A percentile compares a stretch with the other conserved stretches of the same genome.
phyloP scores from a whole-genome alignment of 2,888 invertebrate species.

The Tinea pellionella region DNA sequence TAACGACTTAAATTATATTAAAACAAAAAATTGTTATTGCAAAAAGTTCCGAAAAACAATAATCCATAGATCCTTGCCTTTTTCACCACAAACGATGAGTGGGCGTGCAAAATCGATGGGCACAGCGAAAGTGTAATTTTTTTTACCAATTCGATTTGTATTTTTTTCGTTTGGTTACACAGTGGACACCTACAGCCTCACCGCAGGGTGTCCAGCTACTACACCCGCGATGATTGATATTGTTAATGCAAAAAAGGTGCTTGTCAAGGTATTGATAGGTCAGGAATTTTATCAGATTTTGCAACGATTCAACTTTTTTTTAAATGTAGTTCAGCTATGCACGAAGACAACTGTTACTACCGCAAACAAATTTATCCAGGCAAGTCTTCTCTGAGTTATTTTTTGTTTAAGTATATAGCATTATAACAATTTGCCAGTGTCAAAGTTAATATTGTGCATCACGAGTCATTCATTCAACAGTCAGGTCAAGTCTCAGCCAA shows the following conservation, averaged over 20 bases:
- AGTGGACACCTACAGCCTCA: slow-evolving; percentile 30
- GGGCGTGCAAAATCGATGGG: slow-evolving; percentile 50
- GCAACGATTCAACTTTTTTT: too few relatives aligned
- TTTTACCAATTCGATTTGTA: slow-evolving; percentile 46
- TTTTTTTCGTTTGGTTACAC: slow-evolving; percentile 26
- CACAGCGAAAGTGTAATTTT: slow-evolving; percentile 46
- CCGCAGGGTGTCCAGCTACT: slow-evolving; percentile 42
- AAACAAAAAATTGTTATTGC: too few relatives aligned
- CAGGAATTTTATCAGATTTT: background rate
- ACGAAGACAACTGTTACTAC: too few relatives aligned
- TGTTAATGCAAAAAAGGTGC: background rate
- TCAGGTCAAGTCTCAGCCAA: too few relatives aligned
- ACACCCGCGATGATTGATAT: slow-evolving; percentile 19
- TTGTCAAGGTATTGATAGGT: background rate
- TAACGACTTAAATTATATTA: too few relatives aligned
- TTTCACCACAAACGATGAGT: slow-evolving; percentile 28
- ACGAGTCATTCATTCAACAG: too few relatives aligned
- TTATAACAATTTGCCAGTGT: too few relatives aligned
- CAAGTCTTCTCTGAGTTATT: too few relatives aligned
- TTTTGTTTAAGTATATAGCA: too few relatives aligned
- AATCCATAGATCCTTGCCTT: background rate
- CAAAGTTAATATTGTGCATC: too few relatives aligned
- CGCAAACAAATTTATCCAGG: too few relatives aligned
- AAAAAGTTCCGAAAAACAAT: background rate
- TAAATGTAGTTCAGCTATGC: too few relatives aligned